phyloP scores from a whole-genome alignment of 2,797 vertebrate genomes.

The Garrulus glandarius region DNA sequence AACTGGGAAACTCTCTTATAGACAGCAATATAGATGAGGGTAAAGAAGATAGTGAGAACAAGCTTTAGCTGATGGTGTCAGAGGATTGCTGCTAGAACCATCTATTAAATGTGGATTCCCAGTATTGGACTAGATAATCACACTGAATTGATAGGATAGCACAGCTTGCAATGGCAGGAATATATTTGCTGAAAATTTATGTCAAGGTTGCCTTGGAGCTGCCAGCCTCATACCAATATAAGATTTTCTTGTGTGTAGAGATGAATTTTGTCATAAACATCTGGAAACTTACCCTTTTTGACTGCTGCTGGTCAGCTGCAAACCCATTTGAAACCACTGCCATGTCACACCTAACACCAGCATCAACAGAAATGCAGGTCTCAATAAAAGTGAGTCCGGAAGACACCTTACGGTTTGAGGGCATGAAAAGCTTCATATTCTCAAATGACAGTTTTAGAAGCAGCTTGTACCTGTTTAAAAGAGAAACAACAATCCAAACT shows the following conservation, averaged over 20 bases:
- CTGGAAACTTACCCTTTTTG: not conserved
- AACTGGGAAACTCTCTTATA: constrained; percentile 25
- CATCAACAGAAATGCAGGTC: not conserved
- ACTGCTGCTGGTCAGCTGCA: not conserved
- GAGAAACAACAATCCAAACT: not conserved
- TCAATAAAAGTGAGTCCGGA: not conserved
- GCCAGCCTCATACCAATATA: not conserved
- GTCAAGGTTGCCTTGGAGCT: constrained; percentile 35
- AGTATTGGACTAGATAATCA: constrained; percentile 41
- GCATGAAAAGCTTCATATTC: not conserved
- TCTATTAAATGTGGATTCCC: constrained; percentile 57
- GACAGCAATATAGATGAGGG: constrained; percentile 22
- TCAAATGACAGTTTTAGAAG: not conserved
- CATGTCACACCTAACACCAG: not conserved
- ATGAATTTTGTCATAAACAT: not conserved
- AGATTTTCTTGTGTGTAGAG: not conserved
- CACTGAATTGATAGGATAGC: constrained; percentile 40
- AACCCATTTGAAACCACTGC: not conserved
- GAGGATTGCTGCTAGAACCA: constrained; percentile 44
- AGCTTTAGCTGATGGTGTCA: constrained; percentile 41
- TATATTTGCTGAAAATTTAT: constrained; percentile 52
- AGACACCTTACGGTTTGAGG: not conserved
- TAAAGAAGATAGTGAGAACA: constrained; percentile 35
- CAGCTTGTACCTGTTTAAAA: not conserved
- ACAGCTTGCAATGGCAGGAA: constrained; percentile 19